Evolutionary conservation across 2,888 invertebrate genomes (phyloP), one percentile per base, ranked within the genome.

Genomic region (Odontocerum albicorne): DNA sequence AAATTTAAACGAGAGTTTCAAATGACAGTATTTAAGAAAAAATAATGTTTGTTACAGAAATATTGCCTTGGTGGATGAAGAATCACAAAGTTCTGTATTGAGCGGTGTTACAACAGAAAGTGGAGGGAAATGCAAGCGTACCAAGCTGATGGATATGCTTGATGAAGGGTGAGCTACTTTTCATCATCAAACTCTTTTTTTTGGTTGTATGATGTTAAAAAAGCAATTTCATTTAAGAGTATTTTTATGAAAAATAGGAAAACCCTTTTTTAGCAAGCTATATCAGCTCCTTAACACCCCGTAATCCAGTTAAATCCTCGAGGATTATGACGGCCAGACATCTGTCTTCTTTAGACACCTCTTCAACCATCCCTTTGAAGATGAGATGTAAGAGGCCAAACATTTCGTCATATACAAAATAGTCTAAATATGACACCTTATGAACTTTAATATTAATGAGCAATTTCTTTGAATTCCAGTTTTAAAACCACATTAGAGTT

Each of bases 1-100:
- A n/a, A n/a, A n/a, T n/a, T n/a, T n/a, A n/a, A n/a, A n/a, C n/a
- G n/a, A n/a, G n/a, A n/a, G n/a, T n/a, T n/a, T n/a, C n/a, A n/a
- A n/a, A n/a, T n/a, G n/a, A n/a, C n/a, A n/a, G n/a, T n/a, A n/a
- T n/a, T n/a, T n/a, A n/a, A n/a, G n/a, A n/a, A n/a, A n/a, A n/a
- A n/a, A n/a, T n/a, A n/a, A 19, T 45, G 3, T 45, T 31, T 32
- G 10, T 52, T 61, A 45, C 70, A 78, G 76, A 64, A 73, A 74
- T 13, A 70, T 74, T 8, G 73, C 75, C 63, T 67, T 78, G 69
- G 66, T 84, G 62, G 86, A 86, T 66, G 92, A 92, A 64, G 88
- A 89, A 69, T 91, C 91, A 3, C 90, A 90, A 70, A 90, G 88
- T 65, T 91, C 91, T n/a, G 82, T 89, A 20, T 78, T 87, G 63